Evolutionary conservation across 2,797 vertebrate genomes (phyloP), one percentile per base, ranked within the genome.

Genomic region (Myotis vivesi): DNA sequence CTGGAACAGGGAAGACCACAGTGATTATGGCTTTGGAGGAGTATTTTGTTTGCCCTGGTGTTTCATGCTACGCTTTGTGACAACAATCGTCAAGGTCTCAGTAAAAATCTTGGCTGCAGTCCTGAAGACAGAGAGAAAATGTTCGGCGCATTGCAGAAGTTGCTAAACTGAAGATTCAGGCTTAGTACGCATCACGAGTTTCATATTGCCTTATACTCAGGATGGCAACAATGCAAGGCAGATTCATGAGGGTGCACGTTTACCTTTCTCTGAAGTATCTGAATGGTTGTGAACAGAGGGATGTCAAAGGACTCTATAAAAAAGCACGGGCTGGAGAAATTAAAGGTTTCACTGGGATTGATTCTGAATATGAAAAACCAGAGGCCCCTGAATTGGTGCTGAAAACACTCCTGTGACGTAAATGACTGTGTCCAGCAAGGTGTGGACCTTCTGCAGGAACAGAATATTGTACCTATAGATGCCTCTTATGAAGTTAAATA

Each of bases 21-120:
- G 99, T 99, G 87, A 99, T 99, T 98, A 99, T 99, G 99, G 99
- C 99, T 53, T 95, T 99, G 96, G 99, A 99, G 98, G 99, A 99
- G 93, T 99, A 99, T 96, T 98, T 99, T 89, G 99, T 99, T 25
- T 99, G 99, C 92, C 99, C 99, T 17, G 99, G 99, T 25, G 99
- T 99, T 92, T 99, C 99, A 0, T 99, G 99, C 98, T 99, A 99
- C 96, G 99, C 99, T 0, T 97, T 99, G 99, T n/a, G 99, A 99
- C 98, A 99, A 99, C 95, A 99, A 99, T 97, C 99, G 99, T 19
- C 99, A 99, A 91, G 99, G 99, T 22, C 99, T 99, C 95, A 99
- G 99, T 97, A 99, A 99, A 97, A 99, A 99, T 97, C 98, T 99
- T 38, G 99, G 99, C 82, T 99, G 99, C 97, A 99, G 99, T 53